Evolutionary conservation across 1,140 invertebrate species (phyloP), one percentile per base, ranked within the genome.

Genomic region (Gonioctena quinquepunctata): DNA sequence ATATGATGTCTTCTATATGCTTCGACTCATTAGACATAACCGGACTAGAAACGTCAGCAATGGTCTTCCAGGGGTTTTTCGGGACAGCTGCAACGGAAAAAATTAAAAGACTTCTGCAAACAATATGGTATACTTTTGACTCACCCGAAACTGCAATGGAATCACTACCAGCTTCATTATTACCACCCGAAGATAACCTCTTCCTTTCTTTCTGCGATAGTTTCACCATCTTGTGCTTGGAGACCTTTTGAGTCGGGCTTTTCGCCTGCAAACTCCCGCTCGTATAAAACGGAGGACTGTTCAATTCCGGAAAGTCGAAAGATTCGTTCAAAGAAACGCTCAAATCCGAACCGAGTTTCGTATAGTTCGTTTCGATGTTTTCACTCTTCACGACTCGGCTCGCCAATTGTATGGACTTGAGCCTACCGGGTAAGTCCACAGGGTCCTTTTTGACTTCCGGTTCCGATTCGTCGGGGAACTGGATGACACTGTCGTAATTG

Each of bases 151-250:
- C n/a, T 6, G 11, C 26, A n/a, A 27, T 60, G 25, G 11, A 23
- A 16, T 26, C 21, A 21, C 19, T 48, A 23, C 18, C 21, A 23
- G 28, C 6, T 52, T 65, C 62, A 25, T 33, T 4, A 21, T 65
- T 69, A 21, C 61, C 76, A 52, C 80, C 79, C 2, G 80, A 81
- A 42, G 77, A 80, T 21, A 82, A 74, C 50, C 79, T 61, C 75
- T 89, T 89, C 16, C 88, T 80, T 77, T 89, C 87, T 69, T 89
- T 90, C 72, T 90, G 89, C 6, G 88, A 90, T 19, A 89, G 64
- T 77, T 87, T 89, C 2, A 71, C 64, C 8, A 81, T 79, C 63
- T 80, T 82, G 6, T 78, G 75, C 19, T 73, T 80, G 50, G 76
- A 76, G n/a, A 52, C 65, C 48, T 74, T 77, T 7, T 72, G 69